Base-by-base conservation (phyloP, 2,797 vertebrate species). In the Pteronotus mesoamericanus region DNA sequence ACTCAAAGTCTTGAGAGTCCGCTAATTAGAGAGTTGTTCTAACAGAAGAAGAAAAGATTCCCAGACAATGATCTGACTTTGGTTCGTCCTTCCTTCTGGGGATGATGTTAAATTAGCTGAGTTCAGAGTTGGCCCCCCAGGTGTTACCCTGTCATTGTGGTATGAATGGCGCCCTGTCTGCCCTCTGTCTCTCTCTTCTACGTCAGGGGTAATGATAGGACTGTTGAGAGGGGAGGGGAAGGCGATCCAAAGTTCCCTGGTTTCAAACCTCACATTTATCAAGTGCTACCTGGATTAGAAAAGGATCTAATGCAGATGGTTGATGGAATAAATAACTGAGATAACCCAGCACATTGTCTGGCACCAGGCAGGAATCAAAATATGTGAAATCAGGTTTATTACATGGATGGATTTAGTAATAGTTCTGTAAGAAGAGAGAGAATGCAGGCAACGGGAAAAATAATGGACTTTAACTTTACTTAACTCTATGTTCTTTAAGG, bases 31-130 rank as follows among this genome's bases (percentile, higher is more conserved):
- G 11, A 69, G 37, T 83, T 78, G 15, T 68, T 95, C 46, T 86
- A 87, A 93, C 0, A 78, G 48, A 74, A 75, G 37, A 79, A 22
- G 19, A 89, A 74, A 32, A 89, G n/a, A 51, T 86, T 79, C 42
- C 78, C 9, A 86, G 46, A 61, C 59, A 95, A 24, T 74, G 21
- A 61, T 37, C 77, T 93, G 86, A 80, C 51, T 94, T 94, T 96
- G 51, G n/a, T 53, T 93, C 79, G 57, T 85, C 44, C 39, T 96
- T 94, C 37, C 21, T 93, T 89, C 66, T 46, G 77, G 29, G 37
- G n/a, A 87, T 37, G n/a, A 71, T 57, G 5, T 66, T 91, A 68
- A 94, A 77, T 92, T 61, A 91, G 3, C 26, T 29, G 68, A 84
- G 18, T 89, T 86, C 80, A 71, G 26, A 78, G 26, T 88, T 93